Evolutionary conservation across 2,113 vertebrate species (phyloP).

Genomic region (Cinclus mexicanus): DNA sequence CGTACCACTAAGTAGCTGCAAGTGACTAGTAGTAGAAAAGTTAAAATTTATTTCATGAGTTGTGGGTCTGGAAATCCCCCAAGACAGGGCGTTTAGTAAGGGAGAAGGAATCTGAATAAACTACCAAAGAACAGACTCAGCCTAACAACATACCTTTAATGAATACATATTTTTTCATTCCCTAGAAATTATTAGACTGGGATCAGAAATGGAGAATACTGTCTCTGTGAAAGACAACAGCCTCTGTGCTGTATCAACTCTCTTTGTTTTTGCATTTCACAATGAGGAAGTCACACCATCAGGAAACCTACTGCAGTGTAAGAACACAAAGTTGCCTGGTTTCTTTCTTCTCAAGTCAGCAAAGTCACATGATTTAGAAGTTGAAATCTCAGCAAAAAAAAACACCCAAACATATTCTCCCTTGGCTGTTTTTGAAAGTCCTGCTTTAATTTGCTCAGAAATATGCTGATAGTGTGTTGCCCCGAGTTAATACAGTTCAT

Average conservation of each 20-base stretch:
- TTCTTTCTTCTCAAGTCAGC: conserved; percentile 29
- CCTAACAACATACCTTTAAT: neutral
- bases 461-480: neutral
- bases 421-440: neutral
- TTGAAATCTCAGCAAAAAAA: neutral
- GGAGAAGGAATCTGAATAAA: neutral
- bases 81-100: neutral
- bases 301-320: neutral
- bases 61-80: neutral
- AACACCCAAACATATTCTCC: neutral
- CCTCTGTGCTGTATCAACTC: neutral
- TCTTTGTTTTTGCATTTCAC: conserved; percentile 2
- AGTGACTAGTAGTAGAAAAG: neutral
- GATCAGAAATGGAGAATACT: neutral
- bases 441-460: neutral
- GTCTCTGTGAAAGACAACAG: neutral
- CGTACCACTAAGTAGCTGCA: neutral
- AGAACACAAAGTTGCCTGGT: neutral
- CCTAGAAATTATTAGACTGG: neutral
- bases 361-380: conserved; percentile 18
- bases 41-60: neutral
- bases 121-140: neutral
- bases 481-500: neutral
- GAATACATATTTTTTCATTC: neutral
- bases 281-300: conserved; percentile 17